Base-by-base conservation (phyloP, 2,888 invertebrate genomes). In the Euzophera pinguis region DNA sequence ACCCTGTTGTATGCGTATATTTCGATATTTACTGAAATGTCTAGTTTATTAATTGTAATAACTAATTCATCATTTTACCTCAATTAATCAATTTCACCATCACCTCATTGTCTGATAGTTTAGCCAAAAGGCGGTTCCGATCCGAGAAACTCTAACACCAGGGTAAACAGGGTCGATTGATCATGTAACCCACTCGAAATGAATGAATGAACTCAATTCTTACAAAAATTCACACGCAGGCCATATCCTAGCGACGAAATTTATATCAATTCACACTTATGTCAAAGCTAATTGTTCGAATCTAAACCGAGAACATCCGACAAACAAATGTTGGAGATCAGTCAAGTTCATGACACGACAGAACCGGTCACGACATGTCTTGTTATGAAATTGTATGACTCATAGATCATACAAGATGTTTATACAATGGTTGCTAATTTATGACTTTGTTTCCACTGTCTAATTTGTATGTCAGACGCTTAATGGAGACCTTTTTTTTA, bases 291-390 rank as follows among this genome's bases (percentile, higher is more conserved):
- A 84, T 83, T 81, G 79, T 61, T 74, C 67, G 59, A 73, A 75
- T 71, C 71, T 74, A 78, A 77, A 77, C 77, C 75, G 64, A 61
- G 64, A 69, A 72, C 75, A 75, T 73, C 67, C 67, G 66, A 66
- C 65, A 69, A 71, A 81, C 81, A 80, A 84, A 84, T 78, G 77
- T 67, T 64, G 59, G 61, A 69, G 75, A 80, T 81, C 74, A 78
- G 76, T 83, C 84, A 86, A 84, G 86, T 87, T 84, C 85, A 78
- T 64, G 80, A 81, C 81, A 75, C 59, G 84, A 69, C 69, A 66
- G 63, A 76, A 86, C 89, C 70, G 75, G 89, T 89, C 89, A 81
- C 79, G 85, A 87, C 89, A 76, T 78, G 88, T 81, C 75, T 78
- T 64, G 78, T 81, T 76, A 76, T 76, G 73, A 77, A 79, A 81